Evolutionary conservation across 2,113 vertebrate species (phyloP), one percentile per base, ranked within the genome.

Genomic region (Pomatorhinus ruficollis): DNA sequence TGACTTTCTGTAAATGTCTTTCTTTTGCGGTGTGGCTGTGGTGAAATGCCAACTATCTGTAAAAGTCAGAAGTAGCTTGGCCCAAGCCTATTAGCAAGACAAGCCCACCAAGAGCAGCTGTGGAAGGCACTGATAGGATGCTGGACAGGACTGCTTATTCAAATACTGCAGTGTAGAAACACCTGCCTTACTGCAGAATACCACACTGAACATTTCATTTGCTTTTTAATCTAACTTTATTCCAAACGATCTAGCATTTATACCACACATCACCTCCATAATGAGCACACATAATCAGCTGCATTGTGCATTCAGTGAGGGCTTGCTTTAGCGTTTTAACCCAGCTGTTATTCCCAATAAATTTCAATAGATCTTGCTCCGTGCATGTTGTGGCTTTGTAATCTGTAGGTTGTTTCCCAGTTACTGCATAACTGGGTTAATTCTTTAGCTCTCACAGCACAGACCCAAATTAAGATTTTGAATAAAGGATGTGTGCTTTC

Each of bases 401-500:
- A 72, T 39, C 66, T 69, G 44, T 15, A 63, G 65, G 25, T 83
- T 89, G 68, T 86, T 89, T 92, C 79, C 70, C 87, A 87, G 76
- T 85, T 83, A 70, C 66, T 76, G 44, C 88, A 89, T 52, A 86
- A 44, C 12, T 78, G 52, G 83, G 57, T 93, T 96, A 83, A 82
- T 79, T 63, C 95, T 89, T 87, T 61, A 75, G 71, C 33, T 94
- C 54, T 94, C 81, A 47, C 14, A 54, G 69, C 1, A 0, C 17
- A 86, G 79, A 81, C 21, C 6, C 31, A 64, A 49, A 78, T 92
- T 71, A 70, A 52, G 64, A 75, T 90, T 95, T 86, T 95, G 76
- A 78, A 90, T 93, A 93, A 86, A 65, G 76, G 15, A 78, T 86
- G 28, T 72, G 31, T 89, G 49, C 70, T 80, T 96, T 88, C 89